Base-by-base conservation (phyloP, 2,113 vertebrate species). In the Cyprinodon tularosa region DNA sequence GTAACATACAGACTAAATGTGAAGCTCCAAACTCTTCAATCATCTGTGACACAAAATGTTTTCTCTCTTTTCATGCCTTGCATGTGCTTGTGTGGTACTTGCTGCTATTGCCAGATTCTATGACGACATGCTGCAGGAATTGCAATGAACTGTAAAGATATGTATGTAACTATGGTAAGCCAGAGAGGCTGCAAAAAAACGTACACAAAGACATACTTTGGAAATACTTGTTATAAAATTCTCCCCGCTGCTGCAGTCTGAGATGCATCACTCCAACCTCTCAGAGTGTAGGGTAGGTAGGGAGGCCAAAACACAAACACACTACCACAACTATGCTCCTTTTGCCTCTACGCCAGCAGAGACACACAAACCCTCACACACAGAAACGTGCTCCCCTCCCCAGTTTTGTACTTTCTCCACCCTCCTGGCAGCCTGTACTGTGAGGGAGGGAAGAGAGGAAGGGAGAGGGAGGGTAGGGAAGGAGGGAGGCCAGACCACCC, bases 401-500 rank as follows among this genome's bases (percentile, higher is more conserved):
- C 83, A 85, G 89, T 91, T 90, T 89, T 89, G 75, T 84, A 73
- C 91, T 89, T 88, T 88, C 94, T 88, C 84, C 90, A 82, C 86
- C 90, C 89, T 84, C 92, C 91, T 91, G 92, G 90, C 92, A 91
- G 85, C 86, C 81, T 81, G 87, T 29, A 42, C 80, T 78, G 85
- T 66, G 84, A 91, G 88, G 90, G 91, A 93, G 86, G 79, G 85
- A 87, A 84, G 79, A 89, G 89, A 90, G 87, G 90, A 90, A 84
- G 89, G 76, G 85, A 67, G 77, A 71, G 39, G 38, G 10, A 68
- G 76, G 69, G 76, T n/a, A 82, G 74, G 81, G 80, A 86, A 86
- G 74, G 82, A 91, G 79, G 91, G 84, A 90, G 95, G 94, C 94
- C 89, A 94, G 96, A 97, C 97, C 97, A 97, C 97, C 97, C 96